Conservation (phyloP, 2,888 invertebrate genomes). For the Cephus runcator region DNA sequence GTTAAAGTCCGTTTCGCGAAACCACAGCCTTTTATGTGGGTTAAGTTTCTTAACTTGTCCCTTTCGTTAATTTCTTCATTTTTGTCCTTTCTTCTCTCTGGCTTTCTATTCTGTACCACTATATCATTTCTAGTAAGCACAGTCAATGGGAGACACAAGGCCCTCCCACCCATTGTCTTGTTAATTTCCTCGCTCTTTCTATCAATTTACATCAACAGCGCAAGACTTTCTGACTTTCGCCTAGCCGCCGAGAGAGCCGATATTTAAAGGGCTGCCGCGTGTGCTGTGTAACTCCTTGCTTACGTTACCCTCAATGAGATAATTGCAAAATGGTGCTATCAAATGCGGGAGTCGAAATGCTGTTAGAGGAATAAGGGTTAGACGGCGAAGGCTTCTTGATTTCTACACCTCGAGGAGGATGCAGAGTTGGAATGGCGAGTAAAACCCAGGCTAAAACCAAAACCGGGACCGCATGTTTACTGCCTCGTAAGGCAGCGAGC, state of each 20-base stretch:
- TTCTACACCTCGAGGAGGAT: no score
- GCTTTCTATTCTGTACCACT: neutral
- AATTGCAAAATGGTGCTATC: no score
- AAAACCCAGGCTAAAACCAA: neutral
- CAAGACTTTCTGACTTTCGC: no score
- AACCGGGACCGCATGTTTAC: conserved; percentile 2
- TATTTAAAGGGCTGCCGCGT: no score
- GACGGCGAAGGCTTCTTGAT: no score
- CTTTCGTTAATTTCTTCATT: neutral
- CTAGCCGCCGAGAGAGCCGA: no score
- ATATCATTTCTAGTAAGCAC: neutral
- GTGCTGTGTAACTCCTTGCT: no score
- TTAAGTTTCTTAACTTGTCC: neutral
- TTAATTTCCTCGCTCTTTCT: neutral
- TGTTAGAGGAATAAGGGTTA: no score
- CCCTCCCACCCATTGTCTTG: neutral
- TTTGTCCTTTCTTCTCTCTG: neutral
- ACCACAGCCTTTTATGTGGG: neutral
- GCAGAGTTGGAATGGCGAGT: no score
- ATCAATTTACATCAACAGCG: neutral
- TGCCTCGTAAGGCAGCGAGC: conserved; percentile 1
- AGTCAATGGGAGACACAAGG: no score
- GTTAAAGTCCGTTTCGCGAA: neutral
- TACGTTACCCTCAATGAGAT: no score
- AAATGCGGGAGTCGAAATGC: no score